Evolutionary conservation across 2,797 vertebrate species (phyloP).

Genomic region (Rhadinocentrus ornatus): DNA sequence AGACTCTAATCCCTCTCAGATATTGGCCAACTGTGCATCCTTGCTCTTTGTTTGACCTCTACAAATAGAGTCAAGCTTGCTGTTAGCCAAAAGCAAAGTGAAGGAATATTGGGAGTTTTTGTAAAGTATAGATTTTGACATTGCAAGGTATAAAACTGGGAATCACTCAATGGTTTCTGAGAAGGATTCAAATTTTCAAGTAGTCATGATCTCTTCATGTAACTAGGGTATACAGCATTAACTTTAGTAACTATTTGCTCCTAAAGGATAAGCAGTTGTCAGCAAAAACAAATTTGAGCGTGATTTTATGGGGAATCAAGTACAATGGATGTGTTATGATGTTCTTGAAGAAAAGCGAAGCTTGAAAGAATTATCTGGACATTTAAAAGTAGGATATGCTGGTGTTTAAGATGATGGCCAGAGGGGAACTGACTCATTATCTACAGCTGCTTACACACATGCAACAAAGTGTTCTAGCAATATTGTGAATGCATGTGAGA

Average conservation of each 20-base stretch:
- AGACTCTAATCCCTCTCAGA: slow-evolving; percentile 47
- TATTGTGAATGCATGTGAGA: not conserved
- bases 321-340: not conserved
- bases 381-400: not conserved
- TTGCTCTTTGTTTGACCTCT: slow-evolving; percentile 51
- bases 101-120: not conserved
- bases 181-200: not conserved
- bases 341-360: not conserved
- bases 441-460: not conserved
- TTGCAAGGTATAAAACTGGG: not conserved
- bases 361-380: not conserved
- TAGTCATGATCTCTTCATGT: too few species aligned
- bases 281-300: not conserved
- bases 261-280: not conserved
- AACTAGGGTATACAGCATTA: not conserved
- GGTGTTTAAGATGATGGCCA: not conserved
- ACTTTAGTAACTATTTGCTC: not conserved
- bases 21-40: slow-evolving; percentile 3
- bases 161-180: not conserved
- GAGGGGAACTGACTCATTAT: not conserved
- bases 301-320: not conserved
- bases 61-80: slow-evolving; percentile 25
- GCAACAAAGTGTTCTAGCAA: not conserved
- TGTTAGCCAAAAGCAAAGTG: slow-evolving; percentile 4
- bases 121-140: not conserved